Conservation (phyloP, 2,888 invertebrate genomes). For the Sesia apiformis region DNA sequence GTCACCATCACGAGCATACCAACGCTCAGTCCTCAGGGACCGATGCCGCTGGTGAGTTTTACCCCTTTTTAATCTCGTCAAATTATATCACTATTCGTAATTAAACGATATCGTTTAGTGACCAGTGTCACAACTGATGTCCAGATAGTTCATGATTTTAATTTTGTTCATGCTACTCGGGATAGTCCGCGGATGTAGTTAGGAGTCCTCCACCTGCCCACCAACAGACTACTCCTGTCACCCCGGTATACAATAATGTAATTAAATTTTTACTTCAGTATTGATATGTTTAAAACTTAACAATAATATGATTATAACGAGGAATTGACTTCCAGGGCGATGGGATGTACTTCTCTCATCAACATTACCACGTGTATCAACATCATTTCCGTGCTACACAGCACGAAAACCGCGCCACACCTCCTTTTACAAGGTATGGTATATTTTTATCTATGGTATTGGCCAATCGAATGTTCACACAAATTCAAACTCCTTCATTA, state of each 20-base stretch:
- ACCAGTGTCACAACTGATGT: not conserved
- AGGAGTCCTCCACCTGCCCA: conserved; percentile 91
- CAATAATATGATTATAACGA: not conserved
- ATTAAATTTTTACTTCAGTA: conserved; percentile 18
- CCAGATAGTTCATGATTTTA: conserved; percentile 24
- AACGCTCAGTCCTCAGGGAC: conserved; percentile 76
- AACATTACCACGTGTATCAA: conserved; percentile 69
- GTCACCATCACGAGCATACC: conserved; percentile 73
- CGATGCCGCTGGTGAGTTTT: conserved; percentile 78
- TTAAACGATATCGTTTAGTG: no score
- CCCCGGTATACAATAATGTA: conserved; percentile 75
- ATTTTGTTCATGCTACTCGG: conserved; percentile 59
- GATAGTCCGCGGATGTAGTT: conserved; percentile 77
- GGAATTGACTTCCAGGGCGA: conserved; percentile 47
- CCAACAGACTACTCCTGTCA: conserved; percentile 84
- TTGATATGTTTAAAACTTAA: not conserved
- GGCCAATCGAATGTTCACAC: no score
- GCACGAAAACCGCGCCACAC: conserved; percentile 55
- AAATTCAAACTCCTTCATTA: no score
- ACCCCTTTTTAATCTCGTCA: not conserved
- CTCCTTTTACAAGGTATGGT: conserved; percentile 52
- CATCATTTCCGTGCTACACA: conserved; percentile 68
- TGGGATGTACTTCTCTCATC: conserved; percentile 67
- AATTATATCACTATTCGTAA: no score
- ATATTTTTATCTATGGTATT: no score